Conservation (phyloP, 2,113 vertebrate genomes). For the Saguinus imperator region DNA sequence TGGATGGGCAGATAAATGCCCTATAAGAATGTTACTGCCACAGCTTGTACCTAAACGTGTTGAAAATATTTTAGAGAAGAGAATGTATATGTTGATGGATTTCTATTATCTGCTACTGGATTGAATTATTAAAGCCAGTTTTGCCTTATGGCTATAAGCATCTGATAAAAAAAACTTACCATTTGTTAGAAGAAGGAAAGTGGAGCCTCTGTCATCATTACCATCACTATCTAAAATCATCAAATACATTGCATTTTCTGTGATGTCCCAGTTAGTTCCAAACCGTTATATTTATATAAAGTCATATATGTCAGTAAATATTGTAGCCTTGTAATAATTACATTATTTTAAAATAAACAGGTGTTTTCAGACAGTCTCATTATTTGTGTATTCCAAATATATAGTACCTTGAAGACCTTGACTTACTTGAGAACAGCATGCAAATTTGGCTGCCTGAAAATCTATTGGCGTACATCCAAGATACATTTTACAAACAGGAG, state of each 20-base stretch:
- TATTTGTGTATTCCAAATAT: constrained; percentile 30
- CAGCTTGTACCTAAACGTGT: not conserved
- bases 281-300: not conserved
- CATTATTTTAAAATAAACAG: constrained; percentile 30
- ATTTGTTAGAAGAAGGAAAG: not conserved
- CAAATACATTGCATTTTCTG: not conserved
- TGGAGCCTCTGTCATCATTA: not conserved
- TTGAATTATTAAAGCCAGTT: not conserved
- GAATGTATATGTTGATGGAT: not conserved
- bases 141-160: not conserved
- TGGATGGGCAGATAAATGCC: not conserved
- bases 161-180: not conserved
- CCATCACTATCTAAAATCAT: not conserved
- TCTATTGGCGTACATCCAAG: not conserved
- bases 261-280: not conserved
- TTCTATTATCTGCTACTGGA: not conserved
- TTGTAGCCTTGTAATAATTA: not conserved
- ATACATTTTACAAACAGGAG: constrained; percentile 2
- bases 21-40: not conserved
- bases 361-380: not conserved
- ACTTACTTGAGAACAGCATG: not conserved
- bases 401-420: constrained; percentile 2
- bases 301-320: not conserved
- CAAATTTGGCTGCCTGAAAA: not conserved
- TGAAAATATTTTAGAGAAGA: not conserved